Evolutionary conservation across 2,888 invertebrate genomes (phyloP).

Genomic region (Formica aserva): DNA sequence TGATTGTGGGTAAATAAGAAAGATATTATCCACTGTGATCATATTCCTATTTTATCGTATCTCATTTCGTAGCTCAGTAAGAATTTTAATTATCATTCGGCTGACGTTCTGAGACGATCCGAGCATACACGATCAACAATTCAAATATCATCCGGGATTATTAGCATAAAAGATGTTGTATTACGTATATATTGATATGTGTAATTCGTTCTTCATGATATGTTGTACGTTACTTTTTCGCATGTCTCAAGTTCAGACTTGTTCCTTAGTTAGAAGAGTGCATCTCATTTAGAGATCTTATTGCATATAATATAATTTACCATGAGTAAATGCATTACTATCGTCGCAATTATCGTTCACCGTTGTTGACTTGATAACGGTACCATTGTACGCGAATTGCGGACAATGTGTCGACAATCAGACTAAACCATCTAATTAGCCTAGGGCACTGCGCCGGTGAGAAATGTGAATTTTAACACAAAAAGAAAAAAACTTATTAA

Average conservation of each 20-base stretch:
- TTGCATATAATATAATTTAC: constrained; percentile 41
- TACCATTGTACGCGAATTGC: constrained; percentile 33
- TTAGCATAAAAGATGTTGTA: constrained; percentile 3
- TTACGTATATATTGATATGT: background rate
- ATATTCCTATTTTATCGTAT: constrained; percentile 33
- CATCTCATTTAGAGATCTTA: constrained; percentile 54
- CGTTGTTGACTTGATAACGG: constrained; percentile 47
- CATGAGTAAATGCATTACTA: constrained; percentile 54
- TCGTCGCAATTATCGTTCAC: constrained; percentile 58
- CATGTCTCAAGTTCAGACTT: background rate
- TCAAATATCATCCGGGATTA: constrained; percentile 16
- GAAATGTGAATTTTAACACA: constrained; percentile 6
- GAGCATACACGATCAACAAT: background rate
- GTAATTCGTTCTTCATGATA: background rate
- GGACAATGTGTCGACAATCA: constrained; percentile 26
- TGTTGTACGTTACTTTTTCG: background rate
- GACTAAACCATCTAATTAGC: constrained; percentile 31
- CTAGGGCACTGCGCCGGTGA: constrained; percentile 2
- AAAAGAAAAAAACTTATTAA: background rate
- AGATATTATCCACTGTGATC: constrained; percentile 60
- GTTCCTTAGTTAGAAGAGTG: constrained; percentile 29
- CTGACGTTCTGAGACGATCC: background rate
- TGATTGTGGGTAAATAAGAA: constrained; percentile 72
- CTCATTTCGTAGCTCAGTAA: constrained; percentile 50
- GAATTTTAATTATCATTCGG: constrained; percentile 53